Conservation (phyloP, 2,113 vertebrate species). For the Eptesicus fuscus region DNA sequence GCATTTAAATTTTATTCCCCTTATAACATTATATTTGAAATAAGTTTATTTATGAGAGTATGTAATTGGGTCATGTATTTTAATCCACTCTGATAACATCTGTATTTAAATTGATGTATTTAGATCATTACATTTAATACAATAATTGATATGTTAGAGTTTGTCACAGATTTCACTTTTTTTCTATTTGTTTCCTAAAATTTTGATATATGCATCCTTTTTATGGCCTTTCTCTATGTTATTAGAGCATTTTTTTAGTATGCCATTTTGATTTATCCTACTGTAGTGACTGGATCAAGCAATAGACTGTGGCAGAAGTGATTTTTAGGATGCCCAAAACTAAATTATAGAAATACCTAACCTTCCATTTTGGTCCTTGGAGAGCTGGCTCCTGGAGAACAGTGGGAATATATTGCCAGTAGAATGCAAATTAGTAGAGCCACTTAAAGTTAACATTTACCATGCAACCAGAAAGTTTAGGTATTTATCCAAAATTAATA, state of each 20-base stretch:
- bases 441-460: not conserved
- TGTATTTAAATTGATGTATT: not conserved
- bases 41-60: not conserved
- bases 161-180: not conserved
- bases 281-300: not conserved
- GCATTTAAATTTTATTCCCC: not conserved
- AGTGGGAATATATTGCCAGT: not conserved
- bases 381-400: not conserved
- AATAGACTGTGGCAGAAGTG: not conserved
- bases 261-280: not conserved
- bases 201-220: not conserved
- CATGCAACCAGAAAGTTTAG: not conserved
- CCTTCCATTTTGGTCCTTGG: not conserved
- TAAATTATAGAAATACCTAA: not conserved
- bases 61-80: not conserved
- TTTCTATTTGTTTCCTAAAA: not conserved
- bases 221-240: not conserved
- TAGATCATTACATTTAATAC: not conserved
- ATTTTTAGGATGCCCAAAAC: not conserved
- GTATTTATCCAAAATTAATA: not conserved
- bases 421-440: not conserved
- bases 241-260: not conserved
- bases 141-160: not conserved
- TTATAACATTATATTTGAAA: not conserved
- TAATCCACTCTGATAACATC: not conserved